phyloP scores from a whole-genome alignment of 2,113 vertebrate genomes.

The Oryzias curvinotus region DNA sequence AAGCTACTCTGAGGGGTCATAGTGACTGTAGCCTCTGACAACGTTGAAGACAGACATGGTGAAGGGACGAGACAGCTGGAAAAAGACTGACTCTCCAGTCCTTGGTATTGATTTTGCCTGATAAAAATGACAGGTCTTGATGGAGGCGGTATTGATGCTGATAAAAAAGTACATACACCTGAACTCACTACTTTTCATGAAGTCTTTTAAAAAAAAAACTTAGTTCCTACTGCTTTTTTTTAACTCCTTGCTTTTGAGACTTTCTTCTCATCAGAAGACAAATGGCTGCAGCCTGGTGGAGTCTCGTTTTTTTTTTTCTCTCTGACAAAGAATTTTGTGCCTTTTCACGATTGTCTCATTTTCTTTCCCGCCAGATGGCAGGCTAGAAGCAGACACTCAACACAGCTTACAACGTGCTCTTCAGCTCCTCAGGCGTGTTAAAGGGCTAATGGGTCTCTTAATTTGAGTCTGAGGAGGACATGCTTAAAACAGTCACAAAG shows the following conservation, averaged over 20 bases:
- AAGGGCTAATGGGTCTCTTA: conserved; percentile 53
- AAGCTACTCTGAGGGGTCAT: conserved; percentile 42
- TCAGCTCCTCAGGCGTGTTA: conserved; percentile 57
- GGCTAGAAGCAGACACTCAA: conserved; percentile 48
- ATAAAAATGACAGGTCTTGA: conserved; percentile 9
- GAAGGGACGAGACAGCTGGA: conserved; percentile 6
- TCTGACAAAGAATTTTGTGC: conserved; percentile 33
- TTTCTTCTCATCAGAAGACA: neutral
- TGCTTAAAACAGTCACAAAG: conserved; percentile 46
- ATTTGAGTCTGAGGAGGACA: conserved; percentile 56
- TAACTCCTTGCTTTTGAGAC: neutral
- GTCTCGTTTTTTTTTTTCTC: neutral
- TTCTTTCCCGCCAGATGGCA: conserved; percentile 55
- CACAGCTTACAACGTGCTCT: conserved; percentile 18
- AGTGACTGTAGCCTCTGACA: conserved; percentile 33
- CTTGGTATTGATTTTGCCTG: conserved; percentile 20
- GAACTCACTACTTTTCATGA: conserved; percentile 3
- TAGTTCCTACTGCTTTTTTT: neutral
- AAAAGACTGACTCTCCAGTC: conserved; percentile 19
- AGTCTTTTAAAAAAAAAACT: neutral
- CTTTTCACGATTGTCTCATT: conserved; percentile 21
- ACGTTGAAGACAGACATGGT: conserved; percentile 11
- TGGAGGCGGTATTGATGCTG: neutral
- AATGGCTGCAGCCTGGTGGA: conserved; percentile 19
- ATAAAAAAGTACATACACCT: conserved; percentile 2